Conservation (phyloP, 2,797 vertebrate genomes). For the Macroramphosus scolopax region DNA sequence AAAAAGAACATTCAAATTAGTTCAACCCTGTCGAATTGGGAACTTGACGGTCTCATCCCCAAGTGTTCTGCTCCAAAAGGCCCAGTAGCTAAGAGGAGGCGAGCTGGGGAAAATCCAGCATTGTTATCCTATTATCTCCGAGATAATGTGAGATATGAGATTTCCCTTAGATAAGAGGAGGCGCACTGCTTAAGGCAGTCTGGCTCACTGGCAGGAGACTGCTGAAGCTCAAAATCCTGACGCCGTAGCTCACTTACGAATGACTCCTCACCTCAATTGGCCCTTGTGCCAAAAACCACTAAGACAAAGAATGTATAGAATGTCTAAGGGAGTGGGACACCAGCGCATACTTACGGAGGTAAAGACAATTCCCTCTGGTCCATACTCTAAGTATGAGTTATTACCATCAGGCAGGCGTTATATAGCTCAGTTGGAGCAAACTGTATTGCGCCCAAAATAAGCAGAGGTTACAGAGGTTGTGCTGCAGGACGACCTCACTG, state of each 20-base stretch:
- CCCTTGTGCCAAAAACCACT: conserved; percentile 40
- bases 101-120: conserved; percentile 50
- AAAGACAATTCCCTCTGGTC: too few relatives aligned
- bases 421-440: too few relatives aligned
- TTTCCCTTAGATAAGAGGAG: conserved; percentile 58
- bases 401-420: too few relatives aligned
- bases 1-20: conserved; percentile 59
- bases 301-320: conserved; percentile 60
- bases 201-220: conserved; percentile 55
- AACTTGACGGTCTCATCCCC: conserved; percentile 50
- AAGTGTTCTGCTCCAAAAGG: conserved; percentile 48
- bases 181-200: conserved; percentile 54
- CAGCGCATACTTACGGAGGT: too few relatives aligned
- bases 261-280: conserved; percentile 61
- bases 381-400: too few relatives aligned
- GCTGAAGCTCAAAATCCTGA: conserved; percentile 59
- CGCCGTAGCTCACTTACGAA: conserved; percentile 46
- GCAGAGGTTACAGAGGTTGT: too few relatives aligned
- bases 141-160: conserved; percentile 68
- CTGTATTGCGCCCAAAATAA: too few relatives aligned
- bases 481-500: too few relatives aligned
- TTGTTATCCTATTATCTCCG: conserved; percentile 66
- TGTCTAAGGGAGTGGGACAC: too few relatives aligned
- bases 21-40: conserved; percentile 54
- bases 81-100: conserved; percentile 39